A percentile compares a stretch with the other conserved stretches of the same genome.
These are phyloP conservation scores for Hoplostethus atlanticus DNA, from an alignment of 2,797 vertebrate species.

Conservation along the genomic window DNA sequence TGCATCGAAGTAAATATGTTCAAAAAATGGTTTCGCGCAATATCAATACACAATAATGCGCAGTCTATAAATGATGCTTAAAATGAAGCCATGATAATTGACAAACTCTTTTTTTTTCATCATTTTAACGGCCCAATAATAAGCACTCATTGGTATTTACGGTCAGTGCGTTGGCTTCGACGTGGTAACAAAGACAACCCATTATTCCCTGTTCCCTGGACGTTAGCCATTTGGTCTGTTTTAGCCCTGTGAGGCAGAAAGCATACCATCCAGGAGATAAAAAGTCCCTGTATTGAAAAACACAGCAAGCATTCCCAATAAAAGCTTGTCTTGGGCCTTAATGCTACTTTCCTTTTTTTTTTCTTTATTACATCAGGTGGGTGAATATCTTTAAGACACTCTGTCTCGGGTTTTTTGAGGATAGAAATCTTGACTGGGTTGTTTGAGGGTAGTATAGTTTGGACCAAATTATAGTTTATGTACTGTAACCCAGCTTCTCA, in stretches of 20 bases:
- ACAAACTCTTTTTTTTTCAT: constrained; percentile 13
- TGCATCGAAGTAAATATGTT: constrained; percentile 4
- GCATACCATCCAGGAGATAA: constrained; percentile 63
- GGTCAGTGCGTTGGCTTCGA: constrained; percentile 74
- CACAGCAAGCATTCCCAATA: constrained; percentile 42
- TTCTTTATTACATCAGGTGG: constrained; percentile 55
- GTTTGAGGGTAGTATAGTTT: constrained; percentile 31
- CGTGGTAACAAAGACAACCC: constrained; percentile 76
- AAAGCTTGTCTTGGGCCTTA: constrained; percentile 26
- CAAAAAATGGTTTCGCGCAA: constrained; percentile 12
- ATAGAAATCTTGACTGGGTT: constrained; percentile 42
- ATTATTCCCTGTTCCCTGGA: constrained; percentile 80
- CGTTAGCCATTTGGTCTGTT: constrained; percentile 77
- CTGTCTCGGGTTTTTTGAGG: constrained; percentile 53
- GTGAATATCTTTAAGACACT: constrained; percentile 57
- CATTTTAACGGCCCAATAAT: constrained; percentile 30
- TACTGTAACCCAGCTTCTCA: too few relatives aligned
- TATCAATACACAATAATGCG: neutral
- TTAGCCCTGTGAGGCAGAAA: constrained; percentile 76
- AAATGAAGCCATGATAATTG: neutral
- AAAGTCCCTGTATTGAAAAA: constrained; percentile 67
- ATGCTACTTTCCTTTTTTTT: constrained; percentile 47
- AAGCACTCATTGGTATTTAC: constrained; percentile 74
- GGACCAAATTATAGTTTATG: constrained; percentile 32
- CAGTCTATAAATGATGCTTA: constrained; percentile 1